Conservation (phyloP, 2,113 vertebrate genomes). For the Variabilichromis moorii region DNA sequence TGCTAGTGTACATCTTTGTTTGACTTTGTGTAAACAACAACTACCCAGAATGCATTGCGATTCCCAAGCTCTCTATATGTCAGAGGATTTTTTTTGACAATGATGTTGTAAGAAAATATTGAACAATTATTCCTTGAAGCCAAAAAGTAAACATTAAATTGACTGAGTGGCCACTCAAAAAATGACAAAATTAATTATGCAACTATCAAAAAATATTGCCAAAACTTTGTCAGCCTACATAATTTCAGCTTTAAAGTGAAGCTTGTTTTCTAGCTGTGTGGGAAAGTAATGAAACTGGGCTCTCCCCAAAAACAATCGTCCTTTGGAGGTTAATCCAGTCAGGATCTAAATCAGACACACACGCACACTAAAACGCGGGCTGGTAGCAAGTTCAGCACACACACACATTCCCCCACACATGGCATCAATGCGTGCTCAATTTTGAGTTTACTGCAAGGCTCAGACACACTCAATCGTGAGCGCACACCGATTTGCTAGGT, state of each 20-base stretch:
- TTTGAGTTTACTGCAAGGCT: background rate
- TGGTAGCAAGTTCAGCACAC: background rate
- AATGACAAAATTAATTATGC: background rate
- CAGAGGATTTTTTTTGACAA: background rate
- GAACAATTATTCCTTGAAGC: background rate
- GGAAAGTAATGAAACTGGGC: background rate
- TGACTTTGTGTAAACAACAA: background rate
- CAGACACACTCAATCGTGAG: background rate
- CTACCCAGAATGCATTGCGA: background rate
- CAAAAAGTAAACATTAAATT: background rate
- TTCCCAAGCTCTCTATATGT: background rate
- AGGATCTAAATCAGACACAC: background rate
- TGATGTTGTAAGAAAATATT: background rate
- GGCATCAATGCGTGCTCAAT: background rate
- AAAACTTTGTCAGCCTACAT: background rate
- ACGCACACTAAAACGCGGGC: background rate
- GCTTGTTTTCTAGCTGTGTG: background rate
- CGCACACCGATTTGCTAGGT: background rate
- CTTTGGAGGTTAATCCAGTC: background rate
- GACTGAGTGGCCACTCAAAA: background rate
- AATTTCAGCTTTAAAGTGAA: background rate
- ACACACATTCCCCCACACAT: background rate
- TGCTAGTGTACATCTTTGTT: background rate
- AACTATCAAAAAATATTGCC: background rate
- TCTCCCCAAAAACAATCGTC: background rate